phyloP scores from a whole-genome alignment of 1,140 invertebrate species.

The Drosophila eugracilis region DNA sequence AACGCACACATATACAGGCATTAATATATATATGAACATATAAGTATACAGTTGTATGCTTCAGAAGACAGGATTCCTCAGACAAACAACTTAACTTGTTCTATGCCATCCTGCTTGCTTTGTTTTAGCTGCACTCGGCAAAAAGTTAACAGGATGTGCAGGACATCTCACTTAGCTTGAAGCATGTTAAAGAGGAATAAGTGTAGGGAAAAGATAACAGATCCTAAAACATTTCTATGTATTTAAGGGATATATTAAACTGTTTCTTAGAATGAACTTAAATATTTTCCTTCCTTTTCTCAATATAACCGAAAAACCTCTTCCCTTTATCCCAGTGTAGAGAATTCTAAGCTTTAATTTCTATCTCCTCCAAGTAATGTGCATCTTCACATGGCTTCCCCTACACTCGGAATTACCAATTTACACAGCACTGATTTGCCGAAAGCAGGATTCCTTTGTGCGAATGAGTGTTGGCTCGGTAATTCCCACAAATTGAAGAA shows the following conservation, averaged over 20 bases:
- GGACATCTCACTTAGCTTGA: neutral
- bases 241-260: too few relatives aligned
- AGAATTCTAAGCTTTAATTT: constrained; percentile 28
- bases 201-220: neutral
- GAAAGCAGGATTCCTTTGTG: constrained; percentile 38
- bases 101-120: constrained; percentile 22
- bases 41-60: neutral
- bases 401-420: constrained; percentile 39
- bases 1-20: neutral
- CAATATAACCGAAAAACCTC: too few relatives aligned
- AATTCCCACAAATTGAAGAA: constrained; percentile 54
- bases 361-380: constrained; percentile 33
- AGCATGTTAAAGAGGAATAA: neutral
- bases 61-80: constrained; percentile 31
- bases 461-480: constrained; percentile 17
- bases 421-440: constrained; percentile 44
- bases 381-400: constrained; percentile 24
- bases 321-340: neutral
- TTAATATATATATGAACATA: constrained; percentile 1
- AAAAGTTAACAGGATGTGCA: neutral
- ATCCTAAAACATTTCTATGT: too few relatives aligned
- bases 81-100: constrained; percentile 53
- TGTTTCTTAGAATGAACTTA: too few relatives aligned
- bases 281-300: too few relatives aligned
- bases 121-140: constrained; percentile 32